These are phyloP conservation scores for Nemotelus nigrinus DNA, from an alignment of 2,888 invertebrate species.

Conservation along the genomic window DNA sequence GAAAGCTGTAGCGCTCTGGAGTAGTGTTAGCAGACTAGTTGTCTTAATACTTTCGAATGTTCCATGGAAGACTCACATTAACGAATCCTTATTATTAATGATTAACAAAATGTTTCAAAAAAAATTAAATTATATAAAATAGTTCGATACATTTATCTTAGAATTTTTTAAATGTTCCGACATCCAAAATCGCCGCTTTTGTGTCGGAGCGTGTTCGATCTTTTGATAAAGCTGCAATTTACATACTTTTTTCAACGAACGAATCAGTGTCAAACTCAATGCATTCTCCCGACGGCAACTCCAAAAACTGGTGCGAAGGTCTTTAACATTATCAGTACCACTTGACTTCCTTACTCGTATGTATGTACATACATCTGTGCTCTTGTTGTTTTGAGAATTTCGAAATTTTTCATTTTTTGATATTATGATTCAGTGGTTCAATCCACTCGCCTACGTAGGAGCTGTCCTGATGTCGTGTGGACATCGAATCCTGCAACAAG, in stretches of 20 bases:
- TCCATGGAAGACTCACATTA: background rate
- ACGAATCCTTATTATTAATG: too few relatives aligned
- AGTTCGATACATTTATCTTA: too few relatives aligned
- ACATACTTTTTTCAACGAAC: too few relatives aligned
- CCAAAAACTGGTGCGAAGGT: background rate
- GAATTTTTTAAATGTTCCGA: too few relatives aligned
- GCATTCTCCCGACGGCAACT: background rate
- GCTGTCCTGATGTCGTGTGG: slow-evolving; percentile 48
- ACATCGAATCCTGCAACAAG: slow-evolving; percentile 40
- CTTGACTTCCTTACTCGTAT: background rate
- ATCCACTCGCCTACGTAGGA: slow-evolving; percentile 33
- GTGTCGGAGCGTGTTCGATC: too few relatives aligned
- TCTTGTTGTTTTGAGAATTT: background rate
- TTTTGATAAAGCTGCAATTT: background rate
- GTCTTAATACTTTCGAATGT: background rate
- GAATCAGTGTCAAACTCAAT: too few relatives aligned
- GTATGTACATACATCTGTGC: background rate
- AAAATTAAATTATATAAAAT: too few relatives aligned
- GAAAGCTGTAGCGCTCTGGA: background rate
- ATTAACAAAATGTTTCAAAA: too few relatives aligned
- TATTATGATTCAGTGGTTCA: slow-evolving; percentile 24
- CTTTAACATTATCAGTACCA: slow-evolving; percentile 21
- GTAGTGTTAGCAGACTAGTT: slow-evolving; percentile 13
- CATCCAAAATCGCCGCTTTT: too few relatives aligned
- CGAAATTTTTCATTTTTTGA: slow-evolving; percentile 37